Evolutionary conservation across 2,113 vertebrate species (phyloP), one percentile per base, ranked within the genome.

Genomic region (Ochotona curzoniae): DNA sequence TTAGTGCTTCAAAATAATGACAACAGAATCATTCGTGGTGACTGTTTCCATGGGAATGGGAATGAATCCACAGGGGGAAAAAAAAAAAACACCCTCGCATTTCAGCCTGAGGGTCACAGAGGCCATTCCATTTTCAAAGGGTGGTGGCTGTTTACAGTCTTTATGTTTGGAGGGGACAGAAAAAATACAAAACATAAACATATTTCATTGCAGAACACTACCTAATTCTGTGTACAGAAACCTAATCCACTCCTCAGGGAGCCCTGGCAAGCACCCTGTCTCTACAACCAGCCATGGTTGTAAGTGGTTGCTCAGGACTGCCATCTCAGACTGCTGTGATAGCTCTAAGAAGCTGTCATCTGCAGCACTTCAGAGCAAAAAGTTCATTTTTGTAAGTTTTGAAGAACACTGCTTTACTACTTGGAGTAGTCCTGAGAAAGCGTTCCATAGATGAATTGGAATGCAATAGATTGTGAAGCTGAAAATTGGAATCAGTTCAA

Each of bases 71-170:
- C 3, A 0, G 38, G 38, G 6, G 6, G 6, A 44, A 44, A 44
- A 44, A 44, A 44, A 44, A 44, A 44, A 44, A 97, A 75, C 94
- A 95, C 94, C 95, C 96, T 96, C 95, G 95, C 69, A 92, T 96
- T 94, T 96, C 94, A 96, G 89, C 95, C 95, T 76, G 83, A 95
- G 95, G 95, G 61, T 96, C 97, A 82, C 82, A 97, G 96, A 95
- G 61, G 18, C 92, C 93, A 95, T 96, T 98, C 84, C 91, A 93
- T 97, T 98, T 97, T 97, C 83, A 96, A 96, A 95, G 80, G 82
- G 51, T 83, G 92, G 71, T 95, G 66, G 84, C 75, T 94, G 20
- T 89, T 95, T 93, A 93, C 35, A 83, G 95, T 90, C 94, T 95
- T 96, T 96, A 80, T 96, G 92, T 91, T 93, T 88, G 38, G 10